phyloP scores from a whole-genome alignment of 2,797 vertebrate species.

The Ptychadena robeensis region DNA sequence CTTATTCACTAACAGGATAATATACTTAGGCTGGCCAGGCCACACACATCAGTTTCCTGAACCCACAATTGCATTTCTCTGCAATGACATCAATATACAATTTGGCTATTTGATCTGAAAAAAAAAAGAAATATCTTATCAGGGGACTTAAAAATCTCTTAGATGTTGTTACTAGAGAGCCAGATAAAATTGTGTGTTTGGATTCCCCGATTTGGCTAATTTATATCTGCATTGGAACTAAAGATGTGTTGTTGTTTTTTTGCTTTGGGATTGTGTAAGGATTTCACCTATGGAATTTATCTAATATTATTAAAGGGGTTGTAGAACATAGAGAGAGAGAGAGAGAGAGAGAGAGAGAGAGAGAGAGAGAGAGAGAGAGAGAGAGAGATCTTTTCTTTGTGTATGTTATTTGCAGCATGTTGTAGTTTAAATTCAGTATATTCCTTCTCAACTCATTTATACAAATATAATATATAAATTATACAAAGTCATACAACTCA shows the following conservation, averaged over 20 bases:
- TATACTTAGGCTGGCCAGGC: slow-evolving; percentile 4
- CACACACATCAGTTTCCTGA: slow-evolving; percentile 4
- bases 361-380: too few relatives aligned
- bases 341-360: too few relatives aligned
- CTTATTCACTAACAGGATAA: neutral
- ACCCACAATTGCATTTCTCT: slow-evolving; percentile 4
- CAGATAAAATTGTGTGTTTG: neutral
- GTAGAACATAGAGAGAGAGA: neutral
- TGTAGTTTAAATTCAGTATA: too few relatives aligned
- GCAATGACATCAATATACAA: slow-evolving; percentile 7
- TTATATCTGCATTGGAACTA: neutral
- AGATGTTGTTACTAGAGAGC: neutral
- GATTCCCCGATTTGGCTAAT: neutral
- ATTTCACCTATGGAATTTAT: too few relatives aligned
- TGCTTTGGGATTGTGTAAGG: neutral
- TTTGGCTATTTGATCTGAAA: neutral
- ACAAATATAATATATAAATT: too few relatives aligned
- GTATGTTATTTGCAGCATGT: too few relatives aligned
- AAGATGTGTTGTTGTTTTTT: neutral
- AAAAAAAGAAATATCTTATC: neutral
- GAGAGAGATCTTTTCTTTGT: too few relatives aligned
- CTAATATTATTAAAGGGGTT: too few relatives aligned
- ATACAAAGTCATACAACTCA: too few relatives aligned
- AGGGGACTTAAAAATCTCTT: neutral
- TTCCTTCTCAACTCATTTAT: too few relatives aligned